Conservation (phyloP, 2,797 vertebrate species). For the Squalus acanthias region DNA sequence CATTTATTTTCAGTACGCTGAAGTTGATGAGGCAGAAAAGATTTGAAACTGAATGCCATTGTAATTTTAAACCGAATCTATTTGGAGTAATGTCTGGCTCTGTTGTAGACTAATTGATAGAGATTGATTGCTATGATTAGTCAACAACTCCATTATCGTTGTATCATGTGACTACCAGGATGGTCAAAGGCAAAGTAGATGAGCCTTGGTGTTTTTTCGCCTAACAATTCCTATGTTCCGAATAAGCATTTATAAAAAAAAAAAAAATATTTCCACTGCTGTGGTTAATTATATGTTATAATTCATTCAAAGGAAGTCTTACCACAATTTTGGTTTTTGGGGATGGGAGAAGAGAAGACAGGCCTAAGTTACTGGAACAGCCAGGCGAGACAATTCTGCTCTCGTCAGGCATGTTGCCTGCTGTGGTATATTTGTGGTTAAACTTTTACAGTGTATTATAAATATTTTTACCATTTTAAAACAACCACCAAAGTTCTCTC, state of each 20-base stretch:
- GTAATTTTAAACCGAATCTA: background rate
- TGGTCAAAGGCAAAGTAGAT: background rate
- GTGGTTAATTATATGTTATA: background rate
- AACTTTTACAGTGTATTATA: background rate
- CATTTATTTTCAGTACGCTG: background rate
- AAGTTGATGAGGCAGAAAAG: background rate
- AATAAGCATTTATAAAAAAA: background rate
- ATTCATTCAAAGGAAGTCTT: background rate
- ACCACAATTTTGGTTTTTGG: background rate
- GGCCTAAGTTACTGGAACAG: background rate
- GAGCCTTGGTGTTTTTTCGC: background rate
- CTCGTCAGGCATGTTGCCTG: background rate
- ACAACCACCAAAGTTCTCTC: background rate
- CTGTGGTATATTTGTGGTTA: background rate
- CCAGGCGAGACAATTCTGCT: background rate
- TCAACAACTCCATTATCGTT: background rate
- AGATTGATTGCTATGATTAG: slow-evolving; percentile 1
- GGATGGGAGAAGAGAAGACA: background rate
- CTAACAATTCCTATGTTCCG: background rate
- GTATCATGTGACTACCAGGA: background rate
- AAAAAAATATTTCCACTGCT: background rate
- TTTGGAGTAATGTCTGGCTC: background rate
- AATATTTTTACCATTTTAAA: background rate
- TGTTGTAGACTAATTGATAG: background rate
- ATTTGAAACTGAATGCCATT: background rate